Conservation (phyloP, 2,888 invertebrate genomes). For the Sepioteuthis lessoniana region DNA sequence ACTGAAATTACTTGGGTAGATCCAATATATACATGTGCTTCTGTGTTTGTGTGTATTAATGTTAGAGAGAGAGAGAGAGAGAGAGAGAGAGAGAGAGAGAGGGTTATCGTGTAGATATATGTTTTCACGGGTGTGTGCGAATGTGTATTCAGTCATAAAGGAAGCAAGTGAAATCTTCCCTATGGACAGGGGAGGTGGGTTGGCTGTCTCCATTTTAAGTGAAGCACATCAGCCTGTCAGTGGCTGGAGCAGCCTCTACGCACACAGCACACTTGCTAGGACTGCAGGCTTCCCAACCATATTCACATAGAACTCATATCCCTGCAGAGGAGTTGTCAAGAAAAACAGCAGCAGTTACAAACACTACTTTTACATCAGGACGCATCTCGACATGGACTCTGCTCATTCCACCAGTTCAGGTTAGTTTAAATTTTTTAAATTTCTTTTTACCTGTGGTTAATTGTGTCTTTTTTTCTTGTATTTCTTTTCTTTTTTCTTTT, state of each 20-base stretch:
- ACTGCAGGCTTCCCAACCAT: constrained; percentile 33
- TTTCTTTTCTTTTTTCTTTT: neutral
- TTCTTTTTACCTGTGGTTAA: neutral
- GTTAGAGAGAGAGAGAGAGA: no score
- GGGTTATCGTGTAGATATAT: neutral
- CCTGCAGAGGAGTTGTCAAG: constrained; percentile 1
- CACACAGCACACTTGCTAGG: constrained; percentile 33
- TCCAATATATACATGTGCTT: neutral
- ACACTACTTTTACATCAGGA: constrained; percentile 20
- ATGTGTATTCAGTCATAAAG: neutral
- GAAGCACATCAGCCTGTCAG: constrained; percentile 33
- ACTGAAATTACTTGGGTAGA: neutral
- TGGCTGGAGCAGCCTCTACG: constrained; percentile 8
- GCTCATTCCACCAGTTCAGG: neutral
- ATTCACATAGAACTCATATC: neutral
- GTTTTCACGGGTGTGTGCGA: neutral
- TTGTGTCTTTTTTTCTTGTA: neutral
- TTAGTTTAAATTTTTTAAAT: neutral
- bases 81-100: neutral
- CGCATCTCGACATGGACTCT: constrained; percentile 10
- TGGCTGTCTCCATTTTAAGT: constrained; percentile 13
- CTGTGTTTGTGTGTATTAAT: no score
- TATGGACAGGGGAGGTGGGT: neutral
- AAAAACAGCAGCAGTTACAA: constrained; percentile 21
- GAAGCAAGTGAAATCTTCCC: neutral